Base-by-base conservation (phyloP, 2,113 vertebrate genomes). In the Patagioenas fasciata region DNA sequence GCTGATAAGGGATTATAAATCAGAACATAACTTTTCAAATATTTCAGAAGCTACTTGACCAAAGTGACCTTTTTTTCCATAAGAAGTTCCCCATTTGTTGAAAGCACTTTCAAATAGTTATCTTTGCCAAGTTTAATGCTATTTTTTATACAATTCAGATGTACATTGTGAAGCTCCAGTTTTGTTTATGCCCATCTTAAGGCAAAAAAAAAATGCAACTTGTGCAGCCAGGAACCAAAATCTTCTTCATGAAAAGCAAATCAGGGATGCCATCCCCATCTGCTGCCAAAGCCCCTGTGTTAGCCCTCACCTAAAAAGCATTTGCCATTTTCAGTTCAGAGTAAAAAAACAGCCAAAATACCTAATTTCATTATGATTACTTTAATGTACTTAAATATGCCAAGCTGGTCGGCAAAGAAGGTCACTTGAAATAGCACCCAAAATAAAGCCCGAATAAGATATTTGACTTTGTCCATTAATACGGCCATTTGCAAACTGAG, bases 401-500 rank as follows among this genome's bases (percentile, higher is more conserved):
- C 67, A 93, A 73, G 38, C 56, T 70, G 26, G 58, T 44, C 87
- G 81, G 60, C 57, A 80, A 94, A 90, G 82, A 88, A 91, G 85
- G 88, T 90, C 66, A 77, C 60, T 11, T 91, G 87, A 96, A 93
- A 70, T 65, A 88, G 47, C 82, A 87, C 62, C 50, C 66, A 73
- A 77, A 95, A 94, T 48, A 84, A 86, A 95, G 80, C 32, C 54
- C 2, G 11, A 78, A 23, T 84, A 79, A 82, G 73, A 81, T 71
- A 69, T 34, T 83, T 3, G 11, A 48, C 91, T 92, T 89, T 80
- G 88, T 86, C 69, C 83, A 80, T 93, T 84, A 96, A 89, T 51
- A 57, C 17, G 71, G 88, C 72, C 90, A 91, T 92, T 71, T 94
- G 84, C 85, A 92, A 83, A 92, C 25, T 1, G 64, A 84, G 57